phyloP scores from a whole-genome alignment of 2,797 vertebrate species.

The Peromyscus attwateri region DNA sequence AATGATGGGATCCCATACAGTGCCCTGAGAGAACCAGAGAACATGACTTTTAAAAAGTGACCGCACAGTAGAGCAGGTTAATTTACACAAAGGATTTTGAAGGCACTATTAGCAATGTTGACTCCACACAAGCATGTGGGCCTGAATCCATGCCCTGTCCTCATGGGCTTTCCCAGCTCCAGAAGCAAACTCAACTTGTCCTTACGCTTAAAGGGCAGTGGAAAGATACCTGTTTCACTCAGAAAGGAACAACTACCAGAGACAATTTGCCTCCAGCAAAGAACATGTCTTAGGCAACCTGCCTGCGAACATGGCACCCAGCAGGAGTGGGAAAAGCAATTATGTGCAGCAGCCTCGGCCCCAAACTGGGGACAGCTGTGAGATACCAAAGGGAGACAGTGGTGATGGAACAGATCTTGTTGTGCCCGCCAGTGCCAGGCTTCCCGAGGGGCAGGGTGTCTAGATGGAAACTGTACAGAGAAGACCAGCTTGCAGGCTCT shows the following conservation, averaged over 20 bases:
- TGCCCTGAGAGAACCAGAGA: not conserved
- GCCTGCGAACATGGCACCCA: not conserved
- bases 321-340: not conserved
- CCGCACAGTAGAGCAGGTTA: not conserved
- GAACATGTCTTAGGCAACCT: not conserved
- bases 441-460: accelerated
- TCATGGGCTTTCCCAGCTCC: not conserved
- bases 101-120: not conserved
- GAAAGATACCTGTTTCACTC: not conserved
- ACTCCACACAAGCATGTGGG: not conserved
- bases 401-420: not conserved
- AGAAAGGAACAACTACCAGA: not conserved
- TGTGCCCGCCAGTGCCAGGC: not conserved
- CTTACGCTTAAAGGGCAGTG: no score
- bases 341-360: not conserved
- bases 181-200: not conserved
- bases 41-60: not conserved
- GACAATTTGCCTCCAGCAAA: not conserved
- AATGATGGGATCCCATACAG: not conserved
- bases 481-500: not conserved
- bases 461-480: not conserved
- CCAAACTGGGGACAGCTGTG: accelerated
- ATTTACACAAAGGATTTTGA: not conserved
- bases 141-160: not conserved
- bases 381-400: not conserved